Conservation (phyloP, 2,888 invertebrate genomes). For the Dolomedes plantarius region DNA sequence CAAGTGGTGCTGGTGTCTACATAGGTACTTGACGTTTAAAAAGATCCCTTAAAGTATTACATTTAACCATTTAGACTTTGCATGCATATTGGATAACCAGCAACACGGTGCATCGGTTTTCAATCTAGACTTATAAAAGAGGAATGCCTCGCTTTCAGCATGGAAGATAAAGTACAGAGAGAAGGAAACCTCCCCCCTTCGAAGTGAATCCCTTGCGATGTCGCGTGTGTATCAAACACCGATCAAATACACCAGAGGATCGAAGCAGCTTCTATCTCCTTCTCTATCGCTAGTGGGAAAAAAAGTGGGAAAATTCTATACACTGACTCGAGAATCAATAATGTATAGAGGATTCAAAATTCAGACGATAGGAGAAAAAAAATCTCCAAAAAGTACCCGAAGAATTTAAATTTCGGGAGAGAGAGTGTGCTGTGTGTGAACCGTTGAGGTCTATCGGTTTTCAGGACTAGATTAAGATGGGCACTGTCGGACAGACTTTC, state of each 20-base stretch:
- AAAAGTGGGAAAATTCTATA: not conserved
- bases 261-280: not conserved
- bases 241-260: not conserved
- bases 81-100: not conserved
- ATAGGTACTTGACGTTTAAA: too few relatives aligned
- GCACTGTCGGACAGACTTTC: too few relatives aligned
- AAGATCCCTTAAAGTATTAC: too few relatives aligned
- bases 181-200: not conserved
- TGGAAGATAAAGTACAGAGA: too few relatives aligned
- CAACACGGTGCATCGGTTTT: not conserved
- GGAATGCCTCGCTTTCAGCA: not conserved
- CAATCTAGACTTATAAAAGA: not conserved
- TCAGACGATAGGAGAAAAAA: not conserved
- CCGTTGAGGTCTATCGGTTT: constrained; percentile 34
- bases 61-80: too few relatives aligned
- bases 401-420: not conserved
- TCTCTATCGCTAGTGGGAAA: not conserved
- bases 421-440: not conserved
- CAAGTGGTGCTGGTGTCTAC: too few relatives aligned
- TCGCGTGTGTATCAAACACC: not conserved
- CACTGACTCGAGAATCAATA: not conserved
- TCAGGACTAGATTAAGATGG: not conserved
- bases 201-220: not conserved
- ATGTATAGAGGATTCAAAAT: not conserved
- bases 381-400: not conserved